Conservation (phyloP, 2,888 invertebrate species). For the Eupithecia inturbata region DNA sequence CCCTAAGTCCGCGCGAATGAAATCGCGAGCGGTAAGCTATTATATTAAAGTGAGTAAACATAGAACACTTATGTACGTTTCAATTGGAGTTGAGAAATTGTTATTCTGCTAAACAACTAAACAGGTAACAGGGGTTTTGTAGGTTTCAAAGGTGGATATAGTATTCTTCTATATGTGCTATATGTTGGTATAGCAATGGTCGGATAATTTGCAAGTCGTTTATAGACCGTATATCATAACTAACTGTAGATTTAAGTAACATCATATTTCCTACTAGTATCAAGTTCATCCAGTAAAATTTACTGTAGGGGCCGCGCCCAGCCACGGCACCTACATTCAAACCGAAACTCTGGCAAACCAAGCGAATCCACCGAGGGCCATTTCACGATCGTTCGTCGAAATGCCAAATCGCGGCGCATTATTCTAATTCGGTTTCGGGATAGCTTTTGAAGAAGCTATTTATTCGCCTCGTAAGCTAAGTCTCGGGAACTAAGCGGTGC, state of each 20-base stretch:
- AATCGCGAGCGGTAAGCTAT: background rate
- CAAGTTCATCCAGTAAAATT: background rate
- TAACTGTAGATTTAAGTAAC: background rate
- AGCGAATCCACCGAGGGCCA: slow-evolving; percentile 79
- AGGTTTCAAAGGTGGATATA: background rate
- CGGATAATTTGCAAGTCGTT: background rate
- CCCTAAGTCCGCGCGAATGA: background rate
- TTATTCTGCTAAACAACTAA: background rate
- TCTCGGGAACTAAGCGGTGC: slow-evolving; percentile 45
- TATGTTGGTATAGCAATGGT: no score
- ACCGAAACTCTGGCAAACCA: slow-evolving; percentile 75
- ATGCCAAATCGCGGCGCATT: slow-evolving; percentile 82
- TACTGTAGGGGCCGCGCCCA: background rate
- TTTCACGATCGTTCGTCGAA: slow-evolving; percentile 78
- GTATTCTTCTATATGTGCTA: no score
- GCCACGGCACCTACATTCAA: slow-evolving; percentile 63
- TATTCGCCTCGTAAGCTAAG: slow-evolving; percentile 76
- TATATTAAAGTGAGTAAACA: background rate
- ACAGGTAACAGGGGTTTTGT: background rate
- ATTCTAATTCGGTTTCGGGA: slow-evolving; percentile 82
- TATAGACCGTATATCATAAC: background rate
- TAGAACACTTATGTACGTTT: background rate
- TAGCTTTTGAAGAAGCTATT: slow-evolving; percentile 82
- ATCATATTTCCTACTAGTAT: background rate
- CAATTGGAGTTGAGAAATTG: background rate